Conservation (phyloP, 2,888 invertebrate genomes). For the Trissolcus brochymenae region DNA sequence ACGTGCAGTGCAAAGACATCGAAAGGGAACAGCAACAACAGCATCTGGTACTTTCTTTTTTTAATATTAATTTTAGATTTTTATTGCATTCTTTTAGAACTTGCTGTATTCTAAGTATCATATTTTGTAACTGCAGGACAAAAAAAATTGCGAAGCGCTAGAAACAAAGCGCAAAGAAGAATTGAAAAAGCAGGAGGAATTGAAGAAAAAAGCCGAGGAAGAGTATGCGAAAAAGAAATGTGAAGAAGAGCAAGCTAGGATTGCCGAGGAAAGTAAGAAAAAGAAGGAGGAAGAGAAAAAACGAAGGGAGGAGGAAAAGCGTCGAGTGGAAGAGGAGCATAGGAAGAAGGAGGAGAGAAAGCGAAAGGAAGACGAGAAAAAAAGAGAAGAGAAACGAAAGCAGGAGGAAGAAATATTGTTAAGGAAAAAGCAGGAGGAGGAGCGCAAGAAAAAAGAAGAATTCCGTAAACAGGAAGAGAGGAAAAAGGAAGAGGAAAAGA, state of each 20-base stretch:
- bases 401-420: constrained; percentile 75
- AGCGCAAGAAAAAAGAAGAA: constrained; percentile 74
- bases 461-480: constrained; percentile 66
- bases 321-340: constrained; percentile 77
- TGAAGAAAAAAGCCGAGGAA: constrained; percentile 76
- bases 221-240: constrained; percentile 70
- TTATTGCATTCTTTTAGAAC: neutral
- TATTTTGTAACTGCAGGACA: constrained; percentile 14
- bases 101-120: neutral
- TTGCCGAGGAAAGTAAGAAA: constrained; percentile 77
- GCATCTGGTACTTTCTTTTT: constrained; percentile 24
- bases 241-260: constrained; percentile 77
- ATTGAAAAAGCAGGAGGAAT: constrained; percentile 75
- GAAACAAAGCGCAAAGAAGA: constrained; percentile 77
- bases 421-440: constrained; percentile 76
- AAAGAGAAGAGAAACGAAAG: constrained; percentile 76
- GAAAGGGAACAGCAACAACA: constrained; percentile 76
- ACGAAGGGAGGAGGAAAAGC: constrained; percentile 76
- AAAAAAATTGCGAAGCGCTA: constrained; percentile 66
- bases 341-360: constrained; percentile 78
- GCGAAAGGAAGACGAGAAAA: constrained; percentile 78
- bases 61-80: neutral
- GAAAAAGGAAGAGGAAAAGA: constrained; percentile 78
- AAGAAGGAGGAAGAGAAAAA: constrained; percentile 78
- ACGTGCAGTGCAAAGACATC: constrained; percentile 75